Percentiles rank a stretch among this genome's conserved stretches.
Evolutionary conservation across 64 coral and sea anemone genomes (phyloP).

Genomic region (Dendronephthya gigantea): DNA sequence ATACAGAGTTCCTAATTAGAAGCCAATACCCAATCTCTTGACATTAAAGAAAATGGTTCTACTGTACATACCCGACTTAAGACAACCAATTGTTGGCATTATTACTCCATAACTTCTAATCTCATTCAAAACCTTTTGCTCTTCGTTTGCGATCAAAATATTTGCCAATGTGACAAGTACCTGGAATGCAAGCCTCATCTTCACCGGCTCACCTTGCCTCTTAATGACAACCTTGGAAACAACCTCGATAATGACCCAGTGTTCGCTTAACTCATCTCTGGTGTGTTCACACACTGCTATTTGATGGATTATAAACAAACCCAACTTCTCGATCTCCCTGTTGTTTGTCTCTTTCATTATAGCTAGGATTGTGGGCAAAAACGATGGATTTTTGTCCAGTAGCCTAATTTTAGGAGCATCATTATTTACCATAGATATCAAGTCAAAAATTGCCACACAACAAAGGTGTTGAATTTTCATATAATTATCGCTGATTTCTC

Average conservation of each 20-base stretch:
- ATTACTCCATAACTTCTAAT: constrained; percentile 66
- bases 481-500: constrained; percentile 32
- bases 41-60: too few relatives aligned
- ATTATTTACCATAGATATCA: constrained; percentile 44
- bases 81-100: constrained; percentile 49
- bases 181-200: constrained; percentile 79
- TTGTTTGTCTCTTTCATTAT: constrained; percentile 53
- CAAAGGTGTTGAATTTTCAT: constrained; percentile 52
- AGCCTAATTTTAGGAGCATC: constrained; percentile 47
- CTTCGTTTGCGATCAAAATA: constrained; percentile 45
- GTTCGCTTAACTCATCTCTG: constrained; percentile 26
- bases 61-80: constrained; percentile 75
- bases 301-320: constrained; percentile 59
- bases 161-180: constrained; percentile 85
- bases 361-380: constrained; percentile 39
- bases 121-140: constrained; percentile 54
- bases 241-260: constrained; percentile 37
- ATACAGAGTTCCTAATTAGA: too few relatives aligned
- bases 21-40: too few relatives aligned
- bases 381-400: constrained; percentile 24
- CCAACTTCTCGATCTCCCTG: constrained; percentile 80
- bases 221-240: constrained; percentile 53
- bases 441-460: constrained; percentile 61
- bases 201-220: constrained; percentile 64
- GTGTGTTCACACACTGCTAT: constrained; percentile 53